These are phyloP conservation scores for Epicampocera succincta DNA, from an alignment of 2,888 invertebrate genomes.

Conservation along the genomic window DNA sequence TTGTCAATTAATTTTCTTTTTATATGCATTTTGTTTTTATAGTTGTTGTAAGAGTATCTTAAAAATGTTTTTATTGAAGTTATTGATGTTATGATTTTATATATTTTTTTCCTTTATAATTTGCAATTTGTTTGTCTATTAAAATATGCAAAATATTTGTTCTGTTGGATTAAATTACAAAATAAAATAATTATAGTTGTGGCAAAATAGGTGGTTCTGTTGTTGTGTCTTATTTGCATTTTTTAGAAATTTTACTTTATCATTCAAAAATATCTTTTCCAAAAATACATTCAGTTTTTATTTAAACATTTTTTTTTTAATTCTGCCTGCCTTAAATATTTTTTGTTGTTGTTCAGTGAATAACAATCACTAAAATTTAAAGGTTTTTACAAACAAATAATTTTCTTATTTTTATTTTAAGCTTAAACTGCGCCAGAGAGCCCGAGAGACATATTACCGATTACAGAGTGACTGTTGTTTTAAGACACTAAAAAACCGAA, in stretches of 20 bases:
- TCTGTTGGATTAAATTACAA: conserved; percentile 12
- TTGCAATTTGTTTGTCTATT: background rate
- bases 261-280: no score
- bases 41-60: conserved; percentile 28
- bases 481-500: no score
- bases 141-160: background rate
- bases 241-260: no score
- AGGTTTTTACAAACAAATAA: conserved; percentile 9
- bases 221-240: background rate
- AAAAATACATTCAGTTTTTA: no score
- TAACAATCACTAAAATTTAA: conserved; percentile 17
- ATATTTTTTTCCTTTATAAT: background rate
- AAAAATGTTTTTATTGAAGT: conserved; percentile 12
- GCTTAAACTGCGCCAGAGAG: background rate
- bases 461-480: no score
- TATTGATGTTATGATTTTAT: background rate
- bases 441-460: no score
- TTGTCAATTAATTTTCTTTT: conserved; percentile 27
- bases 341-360: conserved; percentile 1
- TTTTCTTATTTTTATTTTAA: conserved; percentile 44
- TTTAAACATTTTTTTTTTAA: no score
- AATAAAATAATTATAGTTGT: background rate
- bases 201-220: conserved; percentile 39
- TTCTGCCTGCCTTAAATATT: no score
- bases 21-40: background rate